These are phyloP conservation scores for Diuraphis noxia DNA, from an alignment of 1,140 invertebrate species.

Conservation along the genomic window DNA sequence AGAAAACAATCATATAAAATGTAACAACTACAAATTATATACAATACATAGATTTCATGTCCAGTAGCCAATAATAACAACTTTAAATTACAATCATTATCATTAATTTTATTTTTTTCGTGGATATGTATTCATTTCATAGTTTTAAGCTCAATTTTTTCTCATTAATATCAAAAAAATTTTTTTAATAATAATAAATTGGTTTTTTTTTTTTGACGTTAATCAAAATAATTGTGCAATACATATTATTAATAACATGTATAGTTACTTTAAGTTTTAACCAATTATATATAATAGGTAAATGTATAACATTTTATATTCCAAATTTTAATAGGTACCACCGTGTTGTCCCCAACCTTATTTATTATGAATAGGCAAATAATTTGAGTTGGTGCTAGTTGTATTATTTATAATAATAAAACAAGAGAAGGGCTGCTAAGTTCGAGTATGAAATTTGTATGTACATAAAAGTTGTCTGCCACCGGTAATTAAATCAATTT, in stretches of 20 bases:
- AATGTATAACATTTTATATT: constrained; percentile 14
- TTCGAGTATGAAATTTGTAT: not conserved
- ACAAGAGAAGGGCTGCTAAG: not conserved
- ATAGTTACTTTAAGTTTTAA: constrained; percentile 16
- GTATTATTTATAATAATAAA: not conserved
- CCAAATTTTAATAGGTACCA: not conserved
- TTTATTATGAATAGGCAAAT: not conserved
- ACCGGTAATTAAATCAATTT: not conserved
- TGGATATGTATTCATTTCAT: not conserved
- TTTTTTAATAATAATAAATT: not conserved
- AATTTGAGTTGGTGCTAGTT: constrained; percentile 25
- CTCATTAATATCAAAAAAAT: not conserved
- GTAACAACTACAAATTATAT: not conserved
- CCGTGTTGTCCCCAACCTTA: not conserved
- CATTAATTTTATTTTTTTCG: not conserved
- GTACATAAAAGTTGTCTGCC: constrained; percentile 6
- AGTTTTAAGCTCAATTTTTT: constrained; percentile 28
- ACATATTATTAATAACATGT: constrained; percentile 31
- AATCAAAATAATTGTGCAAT: constrained; percentile 51
- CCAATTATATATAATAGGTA: not conserved
- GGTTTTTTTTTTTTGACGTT: constrained; percentile 47
- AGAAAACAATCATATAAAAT: not conserved
- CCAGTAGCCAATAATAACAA: not conserved
- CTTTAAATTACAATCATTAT: not conserved
- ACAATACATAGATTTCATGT: not conserved